Evolutionary conservation across 1,140 invertebrate genomes (phyloP), one percentile per base, ranked within the genome.

Genomic region (Bathynomus jamesi): DNA sequence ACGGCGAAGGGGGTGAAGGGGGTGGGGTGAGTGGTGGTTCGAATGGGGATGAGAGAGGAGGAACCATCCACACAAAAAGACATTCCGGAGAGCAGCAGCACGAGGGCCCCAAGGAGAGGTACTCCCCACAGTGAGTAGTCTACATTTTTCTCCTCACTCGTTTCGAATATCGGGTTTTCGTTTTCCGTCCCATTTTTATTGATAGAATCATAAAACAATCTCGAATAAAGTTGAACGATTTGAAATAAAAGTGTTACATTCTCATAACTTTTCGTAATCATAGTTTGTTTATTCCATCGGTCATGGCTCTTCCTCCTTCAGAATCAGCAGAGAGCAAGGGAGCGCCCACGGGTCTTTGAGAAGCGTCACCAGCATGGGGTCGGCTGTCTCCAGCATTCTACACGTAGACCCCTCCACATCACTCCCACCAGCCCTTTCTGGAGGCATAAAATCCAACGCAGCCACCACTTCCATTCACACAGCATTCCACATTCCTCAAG

Each of bases 11-110:
- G 10, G 74, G 71, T 0, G 67, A 67, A 10, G 74, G 70, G 10
- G 69, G 65, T 75, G 80, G 81, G n/a, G 80, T 82, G 61, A 84
- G 81, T 79, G 76, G 68, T 24, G 77, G 74, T 78, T 72, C 67
- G 25, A 77, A 70, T 66, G 75, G 65, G 68, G 73, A 62, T 64
- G 79, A 73, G 28, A 93, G 95, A 80, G 93, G 94, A 81, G 95
- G 95, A 24, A 96, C 93, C 0, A 94, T 98, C 65, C 95, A 98
- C 81, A 98, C 95, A 0, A 98, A 98, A 83, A 83, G 95, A 28
- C 94, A 96, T 79, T 96, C 93, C 79, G 93, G 93, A 13, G 94
- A 96, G 63, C n/a, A 68, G 68, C 69, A 71, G 28, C 72, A 74
- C 13, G 72, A 74, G n/a, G 65, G 70, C 2, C 63, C 72, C 53